phyloP scores from a whole-genome alignment of 2,888 invertebrate genomes.

The Tineola bisselliella region DNA sequence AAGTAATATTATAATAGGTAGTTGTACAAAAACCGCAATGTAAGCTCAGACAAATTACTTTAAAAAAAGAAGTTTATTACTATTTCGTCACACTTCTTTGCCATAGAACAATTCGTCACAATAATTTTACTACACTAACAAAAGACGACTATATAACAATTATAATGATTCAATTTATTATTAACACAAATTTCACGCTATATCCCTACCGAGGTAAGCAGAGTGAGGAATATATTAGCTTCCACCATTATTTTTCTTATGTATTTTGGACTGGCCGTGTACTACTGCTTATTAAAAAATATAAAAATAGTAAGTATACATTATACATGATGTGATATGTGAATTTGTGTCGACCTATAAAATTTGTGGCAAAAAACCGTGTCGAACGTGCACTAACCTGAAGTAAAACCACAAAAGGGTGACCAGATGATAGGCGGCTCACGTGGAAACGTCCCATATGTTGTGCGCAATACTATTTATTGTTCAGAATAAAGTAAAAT shows the following conservation, averaged over 20 bases:
- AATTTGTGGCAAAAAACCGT: neutral
- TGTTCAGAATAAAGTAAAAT: neutral
- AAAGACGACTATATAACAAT: too few relatives aligned
- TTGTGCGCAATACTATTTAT: neutral
- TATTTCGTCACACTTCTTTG: neutral
- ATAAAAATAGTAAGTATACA: too few relatives aligned
- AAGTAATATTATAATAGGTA: neutral
- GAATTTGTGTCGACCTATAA: neutral
- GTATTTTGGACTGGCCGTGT: too few relatives aligned
- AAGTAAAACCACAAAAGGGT: neutral
- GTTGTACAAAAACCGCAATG: neutral
- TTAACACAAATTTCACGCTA: too few relatives aligned
- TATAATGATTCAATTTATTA: too few relatives aligned
- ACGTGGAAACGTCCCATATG: slow-evolving; percentile 5
- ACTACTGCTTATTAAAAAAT: too few relatives aligned
- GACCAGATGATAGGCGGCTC: neutral
- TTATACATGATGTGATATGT: too few relatives aligned
- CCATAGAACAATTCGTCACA: neutral
- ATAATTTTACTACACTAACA: too few relatives aligned
- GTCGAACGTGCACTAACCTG: neutral
- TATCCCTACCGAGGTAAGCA: too few relatives aligned
- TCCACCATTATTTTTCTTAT: too few relatives aligned
- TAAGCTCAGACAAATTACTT: neutral
- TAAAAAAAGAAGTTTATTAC: neutral
- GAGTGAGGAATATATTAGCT: too few relatives aligned